Evolutionary conservation across 2,113 vertebrate species (phyloP).

Genomic region (Corythoichthys haematopterus): DNA sequence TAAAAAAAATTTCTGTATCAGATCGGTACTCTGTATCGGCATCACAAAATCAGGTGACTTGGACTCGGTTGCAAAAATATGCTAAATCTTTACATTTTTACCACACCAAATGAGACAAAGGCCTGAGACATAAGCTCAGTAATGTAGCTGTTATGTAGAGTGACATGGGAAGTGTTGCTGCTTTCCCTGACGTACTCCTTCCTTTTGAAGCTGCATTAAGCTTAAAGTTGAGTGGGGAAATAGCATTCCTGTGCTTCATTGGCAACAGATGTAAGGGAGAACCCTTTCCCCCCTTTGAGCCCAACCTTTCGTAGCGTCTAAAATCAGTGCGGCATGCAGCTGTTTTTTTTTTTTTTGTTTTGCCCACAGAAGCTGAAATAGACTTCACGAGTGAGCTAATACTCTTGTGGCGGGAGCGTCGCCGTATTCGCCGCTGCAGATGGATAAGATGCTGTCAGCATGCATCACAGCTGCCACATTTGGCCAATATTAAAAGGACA

Average conservation of each 20-base stretch:
- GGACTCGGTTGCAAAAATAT: no score
- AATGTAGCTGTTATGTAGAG: not conserved
- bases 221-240: constrained; percentile 36
- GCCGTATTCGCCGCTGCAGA: constrained; percentile 47
- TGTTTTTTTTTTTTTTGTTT: constrained; percentile 59
- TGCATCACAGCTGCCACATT: constrained; percentile 54
- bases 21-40: no score
- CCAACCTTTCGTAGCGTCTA: constrained; percentile 60
- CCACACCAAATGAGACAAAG: not conserved
- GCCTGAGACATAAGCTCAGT: not conserved
- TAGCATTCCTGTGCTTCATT: constrained; percentile 73
- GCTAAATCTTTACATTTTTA: not conserved
- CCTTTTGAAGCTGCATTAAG: constrained; percentile 47
- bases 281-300: constrained; percentile 35
- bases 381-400: constrained; percentile 63
- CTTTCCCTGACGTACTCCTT: constrained; percentile 34
- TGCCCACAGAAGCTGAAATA: constrained; percentile 64
- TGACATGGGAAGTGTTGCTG: constrained; percentile 1
- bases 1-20: no score
- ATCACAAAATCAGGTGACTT: no score
- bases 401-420: constrained; percentile 48
- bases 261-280: constrained; percentile 72
- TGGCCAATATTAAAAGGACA: constrained; percentile 27
- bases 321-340: constrained; percentile 65
- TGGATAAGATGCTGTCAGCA: constrained; percentile 66